Evolutionary conservation across 1,140 invertebrate species (phyloP).

Genomic region (Polyergus mexicanus): DNA sequence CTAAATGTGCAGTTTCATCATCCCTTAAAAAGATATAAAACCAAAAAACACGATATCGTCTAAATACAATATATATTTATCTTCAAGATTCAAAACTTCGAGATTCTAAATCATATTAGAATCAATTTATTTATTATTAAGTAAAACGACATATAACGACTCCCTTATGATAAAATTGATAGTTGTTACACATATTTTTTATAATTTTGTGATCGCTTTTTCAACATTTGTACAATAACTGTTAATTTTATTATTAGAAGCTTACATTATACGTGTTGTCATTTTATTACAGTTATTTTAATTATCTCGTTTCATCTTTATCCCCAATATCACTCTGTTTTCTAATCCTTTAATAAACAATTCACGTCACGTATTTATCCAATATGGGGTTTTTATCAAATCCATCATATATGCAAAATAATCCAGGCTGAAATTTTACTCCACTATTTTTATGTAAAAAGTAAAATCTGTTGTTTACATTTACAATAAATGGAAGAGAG

Average conservation of each 20-base stretch:
- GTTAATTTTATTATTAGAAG: not conserved
- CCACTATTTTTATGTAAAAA: not conserved
- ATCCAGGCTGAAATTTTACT: no score
- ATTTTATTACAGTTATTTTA: slow-evolving; percentile 5
- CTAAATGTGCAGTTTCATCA: not conserved
- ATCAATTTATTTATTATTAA: not conserved
- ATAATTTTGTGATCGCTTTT: not conserved
- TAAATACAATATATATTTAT: not conserved
- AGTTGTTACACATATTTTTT: not conserved
- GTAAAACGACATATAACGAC: not conserved
- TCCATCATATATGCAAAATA: not conserved
- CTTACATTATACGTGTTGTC: not conserved
- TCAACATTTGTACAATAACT: not conserved
- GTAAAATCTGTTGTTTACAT: slow-evolving; percentile 9
- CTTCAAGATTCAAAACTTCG: not conserved
- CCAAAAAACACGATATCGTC: slow-evolving; percentile 1
- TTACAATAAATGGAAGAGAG: not conserved
- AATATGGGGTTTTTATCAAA: not conserved
- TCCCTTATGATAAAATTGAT: not conserved
- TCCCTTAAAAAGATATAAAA: not conserved
- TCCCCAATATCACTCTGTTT: not conserved
- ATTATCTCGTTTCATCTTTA: not conserved
- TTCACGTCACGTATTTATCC: not conserved
- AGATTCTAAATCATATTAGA: slow-evolving; percentile 1
- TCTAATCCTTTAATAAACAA: not conserved